Percentiles rank a stretch among this genome's conserved stretches.
These are phyloP conservation scores for Myrmecobius fasciatus DNA, from an alignment of 2,113 vertebrate genomes.

Conservation along the genomic window DNA sequence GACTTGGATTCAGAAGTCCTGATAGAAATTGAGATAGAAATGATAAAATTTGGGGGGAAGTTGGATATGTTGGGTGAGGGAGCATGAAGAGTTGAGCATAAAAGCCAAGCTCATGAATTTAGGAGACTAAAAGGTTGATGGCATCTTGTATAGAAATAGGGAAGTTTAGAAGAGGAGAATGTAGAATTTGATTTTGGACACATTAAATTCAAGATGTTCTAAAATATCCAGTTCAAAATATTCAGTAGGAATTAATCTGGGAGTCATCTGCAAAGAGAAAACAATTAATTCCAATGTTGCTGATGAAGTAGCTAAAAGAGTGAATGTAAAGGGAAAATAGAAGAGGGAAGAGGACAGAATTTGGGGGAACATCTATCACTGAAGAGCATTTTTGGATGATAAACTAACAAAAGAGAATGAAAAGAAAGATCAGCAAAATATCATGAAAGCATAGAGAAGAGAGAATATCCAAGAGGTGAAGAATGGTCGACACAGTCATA, in stretches of 20 bases:
- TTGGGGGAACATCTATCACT: neutral
- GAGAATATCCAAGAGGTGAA: neutral
- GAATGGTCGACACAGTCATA: neutral
- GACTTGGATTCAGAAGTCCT: neutral
- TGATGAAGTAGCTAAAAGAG: neutral
- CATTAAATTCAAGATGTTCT: neutral
- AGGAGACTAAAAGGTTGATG: neutral
- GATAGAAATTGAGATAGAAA: neutral
- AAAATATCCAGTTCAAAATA: neutral
- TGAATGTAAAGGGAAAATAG: neutral
- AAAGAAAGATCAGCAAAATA: neutral
- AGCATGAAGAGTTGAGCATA: neutral
- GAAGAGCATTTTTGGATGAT: neutral
- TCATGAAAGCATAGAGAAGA: neutral
- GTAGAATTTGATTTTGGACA: neutral
- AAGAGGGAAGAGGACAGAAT: neutral
- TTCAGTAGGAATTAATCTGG: neutral
- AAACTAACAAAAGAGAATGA: neutral
- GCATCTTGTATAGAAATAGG: neutral
- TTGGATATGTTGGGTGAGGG: neutral
- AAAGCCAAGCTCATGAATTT: neutral
- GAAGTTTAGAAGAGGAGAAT: neutral
- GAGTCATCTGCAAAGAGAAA: neutral
- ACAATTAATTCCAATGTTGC: neutral
- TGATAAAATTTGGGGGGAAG: neutral